Evolutionary conservation across 1,140 invertebrate species (phyloP).

Genomic region (Ceratina japonica): DNA sequence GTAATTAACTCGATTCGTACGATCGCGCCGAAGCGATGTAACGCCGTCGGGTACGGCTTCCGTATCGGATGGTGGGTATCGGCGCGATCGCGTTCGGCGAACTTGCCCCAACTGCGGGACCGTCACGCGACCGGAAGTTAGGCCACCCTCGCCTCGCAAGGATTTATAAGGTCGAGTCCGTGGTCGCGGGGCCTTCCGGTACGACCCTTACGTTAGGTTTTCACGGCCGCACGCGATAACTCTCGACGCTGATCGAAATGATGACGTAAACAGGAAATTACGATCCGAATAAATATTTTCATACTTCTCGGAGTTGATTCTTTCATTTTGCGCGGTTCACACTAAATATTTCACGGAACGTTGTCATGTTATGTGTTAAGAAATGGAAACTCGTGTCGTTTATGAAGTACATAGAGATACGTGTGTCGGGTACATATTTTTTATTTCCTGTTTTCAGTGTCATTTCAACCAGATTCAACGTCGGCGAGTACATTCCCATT

Average conservation of each 20-base stretch:
- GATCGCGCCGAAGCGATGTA: constrained; percentile 1
- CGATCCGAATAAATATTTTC: too few relatives aligned
- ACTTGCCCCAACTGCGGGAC: not conserved
- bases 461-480: not conserved
- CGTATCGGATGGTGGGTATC: constrained; percentile 15
- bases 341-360: too few relatives aligned
- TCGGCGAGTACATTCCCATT: constrained; percentile 38
- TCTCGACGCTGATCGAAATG: not conserved
- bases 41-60: constrained; percentile 1
- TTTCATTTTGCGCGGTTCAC: too few relatives aligned
- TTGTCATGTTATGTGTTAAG: too few relatives aligned
- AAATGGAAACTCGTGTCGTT: too few relatives aligned
- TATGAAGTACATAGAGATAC: too few relatives aligned
- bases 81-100: not conserved
- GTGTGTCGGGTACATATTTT: not conserved
- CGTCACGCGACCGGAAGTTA: constrained; percentile 22
- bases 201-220: not conserved
- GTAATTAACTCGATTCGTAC: constrained; percentile 38
- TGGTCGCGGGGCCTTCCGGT: not conserved
- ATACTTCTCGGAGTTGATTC: too few relatives aligned
- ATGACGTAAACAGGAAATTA: constrained; percentile 7
- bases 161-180: constrained; percentile 2
- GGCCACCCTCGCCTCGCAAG: not conserved
- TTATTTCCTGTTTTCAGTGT: not conserved
- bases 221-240: not conserved